Evolutionary conservation across 2,888 invertebrate species (phyloP).

Genomic region (Nasonovia ribisnigri): DNA sequence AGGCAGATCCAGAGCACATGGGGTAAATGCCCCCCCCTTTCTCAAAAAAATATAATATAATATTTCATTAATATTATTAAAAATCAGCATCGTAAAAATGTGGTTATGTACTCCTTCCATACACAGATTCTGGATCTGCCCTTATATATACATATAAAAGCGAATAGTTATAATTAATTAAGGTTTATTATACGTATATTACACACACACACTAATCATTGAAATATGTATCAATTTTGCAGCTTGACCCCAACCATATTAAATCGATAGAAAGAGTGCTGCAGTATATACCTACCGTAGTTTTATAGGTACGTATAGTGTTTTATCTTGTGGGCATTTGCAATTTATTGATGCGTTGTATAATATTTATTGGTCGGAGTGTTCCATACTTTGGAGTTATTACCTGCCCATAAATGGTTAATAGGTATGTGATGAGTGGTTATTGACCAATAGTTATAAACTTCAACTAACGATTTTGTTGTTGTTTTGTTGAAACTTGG

Average conservation of each 20-base stretch:
- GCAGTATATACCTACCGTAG: neutral
- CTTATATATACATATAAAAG: too few relatives aligned
- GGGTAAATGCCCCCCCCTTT: too few relatives aligned
- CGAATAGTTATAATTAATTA: too few relatives aligned
- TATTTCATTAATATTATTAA: too few relatives aligned
- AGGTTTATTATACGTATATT: too few relatives aligned
- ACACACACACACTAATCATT: neutral
- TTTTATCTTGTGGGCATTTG: neutral
- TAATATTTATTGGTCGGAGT: neutral
- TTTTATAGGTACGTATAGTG: neutral
- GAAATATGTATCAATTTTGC: neutral
- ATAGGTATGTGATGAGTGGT: neutral
- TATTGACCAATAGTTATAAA: neutral
- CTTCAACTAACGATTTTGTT: constrained; percentile 31
- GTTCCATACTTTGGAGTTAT: neutral
- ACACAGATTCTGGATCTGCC: too few relatives aligned
- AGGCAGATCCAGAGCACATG: too few relatives aligned
- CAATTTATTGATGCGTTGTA: neutral
- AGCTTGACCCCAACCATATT: neutral
- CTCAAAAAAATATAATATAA: too few relatives aligned
- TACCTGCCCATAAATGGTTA: neutral
- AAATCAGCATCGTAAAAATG: too few relatives aligned
- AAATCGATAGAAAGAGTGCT: neutral
- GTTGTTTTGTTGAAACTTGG: neutral
- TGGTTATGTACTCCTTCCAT: too few relatives aligned